Percentiles rank a stretch among this genome's conserved stretches.
These are phyloP conservation scores for Leptopilina drosophilae DNA, from an alignment of 2,888 invertebrate species.

Conservation along the genomic window DNA sequence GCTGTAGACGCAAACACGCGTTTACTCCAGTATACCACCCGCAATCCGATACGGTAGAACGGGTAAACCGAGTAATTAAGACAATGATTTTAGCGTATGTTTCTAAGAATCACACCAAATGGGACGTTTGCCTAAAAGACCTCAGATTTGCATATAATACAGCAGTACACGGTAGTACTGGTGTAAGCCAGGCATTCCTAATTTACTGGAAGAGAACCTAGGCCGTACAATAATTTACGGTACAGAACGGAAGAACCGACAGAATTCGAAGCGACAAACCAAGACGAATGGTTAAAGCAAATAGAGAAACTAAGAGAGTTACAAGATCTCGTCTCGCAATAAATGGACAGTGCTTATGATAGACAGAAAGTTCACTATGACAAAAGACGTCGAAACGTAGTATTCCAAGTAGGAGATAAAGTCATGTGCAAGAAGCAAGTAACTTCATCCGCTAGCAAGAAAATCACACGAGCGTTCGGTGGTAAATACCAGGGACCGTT, in stretches of 20 bases:
- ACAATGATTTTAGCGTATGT: constrained; percentile 4
- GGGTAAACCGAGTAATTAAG: constrained; percentile 2
- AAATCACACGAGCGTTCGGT: background rate
- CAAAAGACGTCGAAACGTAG: background rate
- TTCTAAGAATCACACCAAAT: background rate
- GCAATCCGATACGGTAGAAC: background rate
- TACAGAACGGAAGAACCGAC: background rate
- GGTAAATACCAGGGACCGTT: background rate
- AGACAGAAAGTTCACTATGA: background rate
- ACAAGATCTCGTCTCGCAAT: background rate
- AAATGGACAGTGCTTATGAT: background rate
- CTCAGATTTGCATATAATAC: constrained; percentile 7
- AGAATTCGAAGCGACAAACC: background rate
- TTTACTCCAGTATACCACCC: background rate
- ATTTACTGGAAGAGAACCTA: background rate
- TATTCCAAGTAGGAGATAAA: background rate
- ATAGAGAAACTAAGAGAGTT: background rate
- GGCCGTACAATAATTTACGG: background rate
- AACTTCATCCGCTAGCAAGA: background rate
- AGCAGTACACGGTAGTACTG: constrained; percentile 1
- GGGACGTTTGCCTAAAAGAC: constrained; percentile 3
- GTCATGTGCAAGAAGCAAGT: background rate
- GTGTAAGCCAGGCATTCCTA: constrained; percentile 1
- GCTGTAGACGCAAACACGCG: background rate
- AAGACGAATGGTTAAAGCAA: background rate